These are phyloP conservation scores for Platichthys flesus DNA, from an alignment of 2,113 vertebrate species.

Conservation along the genomic window DNA sequence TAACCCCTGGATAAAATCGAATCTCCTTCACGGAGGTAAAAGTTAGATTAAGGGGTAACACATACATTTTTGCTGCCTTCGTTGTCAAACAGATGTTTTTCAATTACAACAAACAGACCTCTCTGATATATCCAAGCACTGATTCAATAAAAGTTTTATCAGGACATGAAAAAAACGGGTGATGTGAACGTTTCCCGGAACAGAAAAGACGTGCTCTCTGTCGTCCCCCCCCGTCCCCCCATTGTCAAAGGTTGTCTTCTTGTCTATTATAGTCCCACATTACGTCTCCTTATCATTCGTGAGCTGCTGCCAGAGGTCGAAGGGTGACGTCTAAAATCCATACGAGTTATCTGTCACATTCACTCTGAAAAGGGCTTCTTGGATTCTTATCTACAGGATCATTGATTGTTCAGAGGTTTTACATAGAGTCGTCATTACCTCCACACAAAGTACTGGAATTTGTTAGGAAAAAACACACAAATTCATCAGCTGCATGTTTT, in stretches of 20 bases:
- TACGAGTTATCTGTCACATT: neutral
- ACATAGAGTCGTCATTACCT: neutral
- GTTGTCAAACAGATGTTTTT: neutral
- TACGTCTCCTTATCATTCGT: neutral
- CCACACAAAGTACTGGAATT: neutral
- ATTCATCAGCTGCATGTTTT: neutral
- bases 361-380: neutral
- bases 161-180: neutral
- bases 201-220: neutral
- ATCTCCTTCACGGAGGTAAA: too few relatives aligned
- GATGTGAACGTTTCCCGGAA: neutral
- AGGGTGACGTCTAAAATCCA: neutral
- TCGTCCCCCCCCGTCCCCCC: neutral
- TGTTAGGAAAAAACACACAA: neutral
- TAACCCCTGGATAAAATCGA: too few relatives aligned
- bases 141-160: neutral
- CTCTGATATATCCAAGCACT: neutral
- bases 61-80: too few relatives aligned
- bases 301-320: neutral
- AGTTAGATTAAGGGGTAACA: too few relatives aligned
- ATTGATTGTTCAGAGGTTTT: neutral
- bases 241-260: neutral
- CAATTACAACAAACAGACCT: too few relatives aligned
- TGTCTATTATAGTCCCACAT: neutral
- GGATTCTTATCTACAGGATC: neutral